Base-by-base conservation (phyloP, 2,888 invertebrate species). In the Amorpha juglandis region DNA sequence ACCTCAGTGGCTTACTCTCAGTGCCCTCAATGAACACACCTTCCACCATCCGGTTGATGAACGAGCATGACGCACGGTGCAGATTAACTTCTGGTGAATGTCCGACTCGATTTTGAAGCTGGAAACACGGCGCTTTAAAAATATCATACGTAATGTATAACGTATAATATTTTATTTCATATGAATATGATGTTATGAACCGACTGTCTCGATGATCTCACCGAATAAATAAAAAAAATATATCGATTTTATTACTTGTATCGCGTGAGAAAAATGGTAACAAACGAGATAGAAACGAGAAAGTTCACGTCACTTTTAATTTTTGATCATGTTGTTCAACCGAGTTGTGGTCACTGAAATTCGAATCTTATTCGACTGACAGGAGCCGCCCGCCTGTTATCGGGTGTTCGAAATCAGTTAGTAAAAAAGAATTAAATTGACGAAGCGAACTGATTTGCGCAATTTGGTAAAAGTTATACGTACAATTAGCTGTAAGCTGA, bases 191-290 rank as follows among this genome's bases (percentile, higher is more conserved):
- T 27, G 1, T 27, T 4, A 27, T 27, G 4, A 4, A 27, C 27
- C 27, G 27, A 27, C 77, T 78, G 85, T 82, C 81, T 84, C 82
- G 83, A 83, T 83, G 87, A 79, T 88, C 87, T 78, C 77, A 81
- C 81, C 81, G 87, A 87, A 90, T 90, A 89, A 82, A 87, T 90
- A 89, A 7, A 6, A 6, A 35, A 6, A 35, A 89, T 80, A 81
- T 78, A 78, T 80, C 83, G 78, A 79, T 78, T 80, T 76, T 76
- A n/a, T n/a, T n/a, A 74, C 76, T 81, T 80, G 79, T 80, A 84
- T 83, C 83, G 84, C 90, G 91, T 91, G 91, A 90, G 91, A 92
- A 92, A 81, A 80, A 80, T 73, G 71, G 79, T 79, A 76, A 78
- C 77, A 76, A 83, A 80, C 77, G 74, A 78, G 74, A 79, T 77